Conservation (phyloP, 2,797 vertebrate species). For the Artibeus lituratus region DNA sequence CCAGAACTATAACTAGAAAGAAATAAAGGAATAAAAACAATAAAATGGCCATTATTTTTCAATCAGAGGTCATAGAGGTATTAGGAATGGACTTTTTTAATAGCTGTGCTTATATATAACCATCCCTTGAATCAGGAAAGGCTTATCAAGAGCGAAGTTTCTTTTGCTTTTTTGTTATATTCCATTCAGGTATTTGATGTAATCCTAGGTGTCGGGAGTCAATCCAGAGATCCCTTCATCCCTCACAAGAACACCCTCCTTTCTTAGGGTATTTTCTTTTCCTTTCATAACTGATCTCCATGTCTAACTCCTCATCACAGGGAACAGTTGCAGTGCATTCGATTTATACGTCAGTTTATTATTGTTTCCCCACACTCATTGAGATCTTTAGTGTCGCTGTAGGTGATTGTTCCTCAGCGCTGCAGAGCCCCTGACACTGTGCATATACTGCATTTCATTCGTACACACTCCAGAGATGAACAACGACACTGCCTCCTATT, state of each 20-base stretch:
- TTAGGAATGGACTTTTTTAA: not conserved
- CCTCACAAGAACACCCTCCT: not conserved
- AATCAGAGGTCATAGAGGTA: not conserved
- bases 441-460: not conserved
- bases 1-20: not conserved
- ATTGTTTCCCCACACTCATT: not conserved
- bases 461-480: not conserved
- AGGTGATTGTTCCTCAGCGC: not conserved
- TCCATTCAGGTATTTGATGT: not conserved
- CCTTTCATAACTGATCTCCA: not conserved
- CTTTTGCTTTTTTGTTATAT: not conserved
- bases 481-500: not conserved
- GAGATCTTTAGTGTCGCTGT: not conserved
- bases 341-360: not conserved
- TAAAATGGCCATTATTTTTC: not conserved
- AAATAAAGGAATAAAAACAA: not conserved
- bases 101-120: not conserved
- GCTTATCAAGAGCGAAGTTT: not conserved
- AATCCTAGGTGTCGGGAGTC: not conserved
- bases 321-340: not conserved
- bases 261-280: not conserved
- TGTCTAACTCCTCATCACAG: not conserved
- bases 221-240: not conserved
- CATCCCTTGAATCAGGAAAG: not conserved
- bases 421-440: not conserved